A percentile compares a stretch with the other conserved stretches of the same genome.
Conservation (phyloP, 2,113 vertebrate species). For the Ptilorrhoa leucosticta region DNA sequence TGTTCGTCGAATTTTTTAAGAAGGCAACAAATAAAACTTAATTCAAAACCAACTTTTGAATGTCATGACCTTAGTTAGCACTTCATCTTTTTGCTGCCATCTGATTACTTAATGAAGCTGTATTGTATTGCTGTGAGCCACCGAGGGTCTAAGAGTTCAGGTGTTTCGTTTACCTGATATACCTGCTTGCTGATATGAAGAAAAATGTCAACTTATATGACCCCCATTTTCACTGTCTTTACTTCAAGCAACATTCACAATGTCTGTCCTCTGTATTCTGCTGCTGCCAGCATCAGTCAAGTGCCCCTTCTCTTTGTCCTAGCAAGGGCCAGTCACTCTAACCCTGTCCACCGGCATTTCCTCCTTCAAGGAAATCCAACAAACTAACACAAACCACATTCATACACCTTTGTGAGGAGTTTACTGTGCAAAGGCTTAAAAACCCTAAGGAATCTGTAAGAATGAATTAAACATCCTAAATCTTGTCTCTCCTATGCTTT, state of each 20-base stretch:
- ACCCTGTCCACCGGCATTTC: not conserved
- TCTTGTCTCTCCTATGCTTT: not conserved
- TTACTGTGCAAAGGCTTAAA: not conserved
- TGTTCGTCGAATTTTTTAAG: not conserved
- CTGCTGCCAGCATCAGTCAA: not conserved
- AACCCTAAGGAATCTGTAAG: not conserved
- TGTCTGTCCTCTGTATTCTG: not conserved
- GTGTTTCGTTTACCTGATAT: not conserved
- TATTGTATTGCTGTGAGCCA: not conserved
- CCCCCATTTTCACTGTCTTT: not conserved
- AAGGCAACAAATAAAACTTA: not conserved
- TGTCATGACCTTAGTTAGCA: not conserved
- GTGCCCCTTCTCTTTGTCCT: not conserved
- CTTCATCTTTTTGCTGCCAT: not conserved
- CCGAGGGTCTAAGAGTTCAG: not conserved
- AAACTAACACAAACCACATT: not conserved
- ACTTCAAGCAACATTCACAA: not conserved
- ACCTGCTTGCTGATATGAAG: not conserved
- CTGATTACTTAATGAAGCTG: not conserved
- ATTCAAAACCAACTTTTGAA: not conserved
- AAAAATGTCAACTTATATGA: not conserved
- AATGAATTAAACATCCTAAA: not conserved
- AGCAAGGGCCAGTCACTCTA: not conserved
- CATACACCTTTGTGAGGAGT: not conserved
- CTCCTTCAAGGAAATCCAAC: not conserved